These are phyloP conservation scores for Cryptotermes secundus DNA, from an alignment of 1,140 invertebrate genomes.

Conservation along the genomic window DNA sequence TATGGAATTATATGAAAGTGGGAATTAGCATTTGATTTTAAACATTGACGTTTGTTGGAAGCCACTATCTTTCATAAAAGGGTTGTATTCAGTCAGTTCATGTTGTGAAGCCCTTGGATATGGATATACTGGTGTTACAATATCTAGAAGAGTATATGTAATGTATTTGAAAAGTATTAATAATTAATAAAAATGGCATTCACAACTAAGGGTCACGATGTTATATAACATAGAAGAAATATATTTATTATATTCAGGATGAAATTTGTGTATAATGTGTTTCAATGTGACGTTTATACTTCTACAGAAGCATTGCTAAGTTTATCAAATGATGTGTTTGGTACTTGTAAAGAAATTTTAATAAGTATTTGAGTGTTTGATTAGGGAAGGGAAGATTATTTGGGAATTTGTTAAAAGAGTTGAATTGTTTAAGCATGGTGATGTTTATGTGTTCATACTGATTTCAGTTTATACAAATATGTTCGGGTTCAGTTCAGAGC, in stretches of 20 bases:
- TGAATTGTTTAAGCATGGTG: background rate
- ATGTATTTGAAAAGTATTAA: no score
- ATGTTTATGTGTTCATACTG: background rate
- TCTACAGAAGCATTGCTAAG: background rate
- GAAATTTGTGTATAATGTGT: background rate
- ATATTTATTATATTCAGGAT: background rate
- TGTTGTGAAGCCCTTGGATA: no score
- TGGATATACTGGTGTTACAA: no score
- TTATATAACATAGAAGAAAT: background rate
- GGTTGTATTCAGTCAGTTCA: no score
- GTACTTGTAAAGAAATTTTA: background rate
- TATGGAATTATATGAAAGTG: no score
- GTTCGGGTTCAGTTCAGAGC: background rate
- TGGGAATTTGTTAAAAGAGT: background rate
- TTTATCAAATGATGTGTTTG: background rate
- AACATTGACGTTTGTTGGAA: no score
- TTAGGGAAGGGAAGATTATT: background rate
- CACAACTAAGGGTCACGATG: background rate
- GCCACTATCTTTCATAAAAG: no score
- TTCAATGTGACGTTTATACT: background rate
- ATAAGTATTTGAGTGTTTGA: background rate
- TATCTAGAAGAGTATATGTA: no score
- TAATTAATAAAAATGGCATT: background rate
- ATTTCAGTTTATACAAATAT: background rate
- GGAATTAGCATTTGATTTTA: no score